Evolutionary conservation across 2,797 vertebrate species (phyloP), one percentile per base, ranked within the genome.

Genomic region (Dallia pectoralis): DNA sequence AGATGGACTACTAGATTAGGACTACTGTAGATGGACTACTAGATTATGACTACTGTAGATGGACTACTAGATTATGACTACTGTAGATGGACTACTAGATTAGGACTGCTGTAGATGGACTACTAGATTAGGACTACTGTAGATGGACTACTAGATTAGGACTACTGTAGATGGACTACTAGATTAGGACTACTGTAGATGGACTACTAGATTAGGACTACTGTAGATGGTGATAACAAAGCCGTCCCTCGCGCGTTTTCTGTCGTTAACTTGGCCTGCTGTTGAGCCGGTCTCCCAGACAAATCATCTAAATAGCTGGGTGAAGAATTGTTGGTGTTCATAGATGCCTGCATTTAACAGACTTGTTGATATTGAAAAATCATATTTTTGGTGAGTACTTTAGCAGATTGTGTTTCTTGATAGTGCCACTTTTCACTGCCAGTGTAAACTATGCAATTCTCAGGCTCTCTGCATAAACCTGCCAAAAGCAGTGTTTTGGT

Each of bases 401-500:
- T 63, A 18, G 53, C 32, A 56, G 76, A 78, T 61, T 75, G 30
- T 27, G 56, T 66, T 47, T 69, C 18, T 51, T 32, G 53, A 59
- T 67, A 64, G 29, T 66, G 49, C 36, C 69, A 47, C 53, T 40
- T 67, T 47, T 72, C 44, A 68, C 49, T 69, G 77, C 75, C 81
- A 76, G 70, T 53, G 63, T 73, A 70, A 81, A 70, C 65, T n/a
- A 25, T 4, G 3, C n/a, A 19, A 5, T 48, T 64, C 68, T 80
- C 27, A 22, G 70, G 30, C 72, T 49, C 70, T 22, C 12, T 61
- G 51, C 4, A 44, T 47, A 48, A 56, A 15, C 25, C 69, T 9
- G 67, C n/a, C 64, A 72, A 59, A 27, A 59, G 63, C 56, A 70
- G 22, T 61, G 63, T 59, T 70, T 44, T 14, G 12, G 70, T 71